These are phyloP conservation scores for Rhogogaster chlorosoma DNA, from an alignment of 2,888 invertebrate genomes.

Conservation along the genomic window DNA sequence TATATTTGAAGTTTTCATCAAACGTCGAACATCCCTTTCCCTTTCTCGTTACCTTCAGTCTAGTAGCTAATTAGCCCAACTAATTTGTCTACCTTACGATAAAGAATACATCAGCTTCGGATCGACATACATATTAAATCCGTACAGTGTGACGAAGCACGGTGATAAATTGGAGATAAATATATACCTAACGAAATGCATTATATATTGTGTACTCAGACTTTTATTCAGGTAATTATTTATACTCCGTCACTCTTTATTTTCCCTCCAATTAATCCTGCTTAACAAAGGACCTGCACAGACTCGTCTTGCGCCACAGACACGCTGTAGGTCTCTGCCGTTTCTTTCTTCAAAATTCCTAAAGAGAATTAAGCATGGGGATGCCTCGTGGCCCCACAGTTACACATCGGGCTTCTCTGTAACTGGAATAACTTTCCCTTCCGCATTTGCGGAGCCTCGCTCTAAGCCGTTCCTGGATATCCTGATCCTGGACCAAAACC, in stretches of 20 bases:
- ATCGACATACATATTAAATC: background rate
- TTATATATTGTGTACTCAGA: background rate
- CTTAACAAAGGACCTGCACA: conserved; percentile 19
- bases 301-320: background rate
- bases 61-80: background rate
- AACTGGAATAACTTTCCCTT: background rate
- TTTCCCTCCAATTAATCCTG: conserved; percentile 26
- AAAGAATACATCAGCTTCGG: background rate
- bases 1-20: background rate
- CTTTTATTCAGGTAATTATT: conserved; percentile 20
- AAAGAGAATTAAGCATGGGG: conserved; percentile 23
- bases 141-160: background rate
- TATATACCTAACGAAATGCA: background rate
- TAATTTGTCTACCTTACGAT: background rate
- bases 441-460: conserved; percentile 15
- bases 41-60: background rate
- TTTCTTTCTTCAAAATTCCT: conserved; percentile 12
- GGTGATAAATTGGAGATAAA: background rate
- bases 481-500: conserved; percentile 27
- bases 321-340: background rate
- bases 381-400: conserved; percentile 15
- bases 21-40: background rate
- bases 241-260: conserved; percentile 22
- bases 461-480: conserved; percentile 20
- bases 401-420: background rate